Percentiles rank a stretch among this genome's conserved stretches.
phyloP scores from a whole-genome alignment of 2,113 vertebrate genomes.

The Sturnus vulgaris region DNA sequence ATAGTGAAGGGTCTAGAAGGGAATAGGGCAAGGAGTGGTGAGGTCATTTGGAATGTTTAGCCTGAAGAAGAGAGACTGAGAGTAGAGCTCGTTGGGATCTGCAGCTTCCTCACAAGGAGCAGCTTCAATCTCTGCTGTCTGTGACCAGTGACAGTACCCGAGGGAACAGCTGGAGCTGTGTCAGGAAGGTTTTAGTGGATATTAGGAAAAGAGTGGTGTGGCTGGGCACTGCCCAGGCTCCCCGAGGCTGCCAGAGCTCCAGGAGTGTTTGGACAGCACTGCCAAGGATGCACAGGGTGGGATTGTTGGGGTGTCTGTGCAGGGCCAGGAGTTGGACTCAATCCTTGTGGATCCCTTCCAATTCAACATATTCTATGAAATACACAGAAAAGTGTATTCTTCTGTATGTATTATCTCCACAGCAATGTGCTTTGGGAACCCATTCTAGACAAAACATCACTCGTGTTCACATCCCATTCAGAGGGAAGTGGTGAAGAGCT shows the following conservation, averaged over 20 bases:
- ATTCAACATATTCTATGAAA: neutral
- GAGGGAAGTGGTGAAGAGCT: neutral
- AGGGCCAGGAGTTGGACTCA: neutral
- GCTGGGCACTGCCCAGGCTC: neutral
- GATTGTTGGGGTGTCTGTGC: neutral
- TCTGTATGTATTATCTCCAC: neutral
- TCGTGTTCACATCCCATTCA: accelerated
- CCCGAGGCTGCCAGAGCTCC: neutral
- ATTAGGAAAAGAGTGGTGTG: neutral
- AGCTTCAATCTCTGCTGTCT: neutral
- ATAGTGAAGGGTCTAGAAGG: neutral
- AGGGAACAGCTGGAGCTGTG: neutral
- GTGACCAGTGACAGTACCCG: neutral
- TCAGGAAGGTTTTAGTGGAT: neutral
- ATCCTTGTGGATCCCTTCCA: neutral
- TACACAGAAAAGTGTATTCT: neutral
- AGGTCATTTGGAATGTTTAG: neutral
- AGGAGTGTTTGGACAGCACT: accelerated
- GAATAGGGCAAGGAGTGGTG: neutral
- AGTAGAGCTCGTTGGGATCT: neutral
- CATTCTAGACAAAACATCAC: neutral
- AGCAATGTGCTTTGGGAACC: neutral
- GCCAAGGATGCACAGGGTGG: neutral
- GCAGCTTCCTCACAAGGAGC: neutral
- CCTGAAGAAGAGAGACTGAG: neutral